These are phyloP conservation scores for Protomyctophum bolini DNA, from an alignment of 2,113 vertebrate genomes.

Conservation along the genomic window DNA sequence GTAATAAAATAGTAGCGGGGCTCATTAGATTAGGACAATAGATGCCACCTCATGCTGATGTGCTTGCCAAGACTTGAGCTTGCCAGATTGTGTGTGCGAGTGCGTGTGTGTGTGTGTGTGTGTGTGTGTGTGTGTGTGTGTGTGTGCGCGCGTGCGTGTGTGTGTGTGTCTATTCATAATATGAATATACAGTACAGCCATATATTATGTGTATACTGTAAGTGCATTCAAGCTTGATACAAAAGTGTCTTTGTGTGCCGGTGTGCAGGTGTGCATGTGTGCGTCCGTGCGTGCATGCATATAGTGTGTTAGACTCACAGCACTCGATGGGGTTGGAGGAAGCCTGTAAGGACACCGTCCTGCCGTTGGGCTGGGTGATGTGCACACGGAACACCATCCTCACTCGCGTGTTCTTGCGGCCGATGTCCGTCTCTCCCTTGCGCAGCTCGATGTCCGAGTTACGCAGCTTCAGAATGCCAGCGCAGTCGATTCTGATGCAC, in stretches of 20 bases:
- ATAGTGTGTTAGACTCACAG: slow-evolving; percentile 82
- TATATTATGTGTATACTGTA: background rate
- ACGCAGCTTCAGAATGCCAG: slow-evolving; percentile 92
- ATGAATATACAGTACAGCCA: too few species aligned
- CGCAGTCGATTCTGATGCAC: slow-evolving; percentile 89
- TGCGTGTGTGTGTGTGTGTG: slow-evolving; percentile 11
- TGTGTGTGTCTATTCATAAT: slow-evolving; percentile 1
- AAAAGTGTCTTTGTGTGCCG: background rate
- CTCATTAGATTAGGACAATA: slow-evolving; percentile 61
- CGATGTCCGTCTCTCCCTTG: slow-evolving; percentile 95
- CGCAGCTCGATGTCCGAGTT: slow-evolving; percentile 96
- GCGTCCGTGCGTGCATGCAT: background rate
- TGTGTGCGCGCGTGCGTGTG: slow-evolving; percentile 14
- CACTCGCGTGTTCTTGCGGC: slow-evolving; percentile 93
- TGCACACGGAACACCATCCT: slow-evolving; percentile 93
- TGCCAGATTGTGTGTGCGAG: background rate
- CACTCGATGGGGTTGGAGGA: slow-evolving; percentile 95
- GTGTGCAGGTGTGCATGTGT: slow-evolving; percentile 5
- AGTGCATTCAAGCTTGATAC: background rate
- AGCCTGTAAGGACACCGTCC: slow-evolving; percentile 88
- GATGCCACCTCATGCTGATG: slow-evolving; percentile 46
- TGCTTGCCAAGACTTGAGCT: background rate
- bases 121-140: slow-evolving; percentile 9
- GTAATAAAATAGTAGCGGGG: slow-evolving; percentile 44
- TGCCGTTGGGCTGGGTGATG: slow-evolving; percentile 88